Evolutionary conservation across 2,888 invertebrate genomes (phyloP).

Genomic region (Orthonychiurus folsomi): DNA sequence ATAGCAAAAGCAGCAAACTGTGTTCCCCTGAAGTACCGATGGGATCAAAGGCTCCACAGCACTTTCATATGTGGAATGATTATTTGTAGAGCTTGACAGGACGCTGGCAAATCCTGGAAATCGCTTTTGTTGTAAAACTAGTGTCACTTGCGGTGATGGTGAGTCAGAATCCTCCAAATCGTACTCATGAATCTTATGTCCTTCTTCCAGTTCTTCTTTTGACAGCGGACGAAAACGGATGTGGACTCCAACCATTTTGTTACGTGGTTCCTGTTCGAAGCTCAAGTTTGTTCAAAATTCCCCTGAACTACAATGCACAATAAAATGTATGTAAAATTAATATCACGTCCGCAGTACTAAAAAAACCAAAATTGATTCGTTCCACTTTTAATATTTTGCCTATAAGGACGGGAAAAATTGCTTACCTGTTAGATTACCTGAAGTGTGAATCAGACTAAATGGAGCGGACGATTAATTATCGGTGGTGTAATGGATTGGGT

Average conservation of each 20-base stretch:
- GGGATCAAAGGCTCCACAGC: constrained; percentile 78
- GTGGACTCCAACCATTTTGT: not conserved
- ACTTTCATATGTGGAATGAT: constrained; percentile 54
- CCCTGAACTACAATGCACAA: too few relatives aligned
- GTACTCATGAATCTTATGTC: not conserved
- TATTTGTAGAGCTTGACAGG: not conserved
- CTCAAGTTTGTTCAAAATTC: too few relatives aligned
- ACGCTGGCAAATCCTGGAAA: not conserved
- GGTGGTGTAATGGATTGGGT: too few relatives aligned
- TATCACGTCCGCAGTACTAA: too few relatives aligned
- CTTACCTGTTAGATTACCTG: too few relatives aligned
- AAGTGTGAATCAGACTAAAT: too few relatives aligned
- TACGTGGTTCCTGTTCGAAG: too few relatives aligned
- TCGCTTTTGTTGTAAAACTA: not conserved
- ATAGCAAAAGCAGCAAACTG: constrained; percentile 93
- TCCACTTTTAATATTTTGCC: too few relatives aligned
- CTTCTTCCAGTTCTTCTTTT: not conserved
- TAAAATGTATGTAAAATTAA: too few relatives aligned
- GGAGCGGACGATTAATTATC: too few relatives aligned
- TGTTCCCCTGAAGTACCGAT: constrained; percentile 77
- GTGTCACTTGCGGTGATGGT: not conserved
- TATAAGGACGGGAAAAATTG: too few relatives aligned
- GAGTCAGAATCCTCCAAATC: not conserved
- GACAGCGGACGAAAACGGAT: not conserved
- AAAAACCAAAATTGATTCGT: too few relatives aligned